Evolutionary conservation across 2,797 vertebrate genomes (phyloP), one percentile per base, ranked within the genome.

Genomic region (Epinephelus awoara): DNA sequence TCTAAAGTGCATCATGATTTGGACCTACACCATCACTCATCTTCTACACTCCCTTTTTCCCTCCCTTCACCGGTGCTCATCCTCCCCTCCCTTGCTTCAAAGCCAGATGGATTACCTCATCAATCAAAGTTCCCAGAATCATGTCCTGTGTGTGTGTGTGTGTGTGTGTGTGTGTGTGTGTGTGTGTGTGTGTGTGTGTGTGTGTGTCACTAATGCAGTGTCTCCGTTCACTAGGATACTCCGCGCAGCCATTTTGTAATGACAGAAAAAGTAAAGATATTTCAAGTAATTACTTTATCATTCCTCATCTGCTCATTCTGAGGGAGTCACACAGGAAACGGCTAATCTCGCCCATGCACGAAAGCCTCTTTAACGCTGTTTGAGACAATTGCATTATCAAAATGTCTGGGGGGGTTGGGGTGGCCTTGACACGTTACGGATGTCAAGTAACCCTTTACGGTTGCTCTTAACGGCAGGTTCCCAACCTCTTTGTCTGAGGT

Each of bases 21-120:
- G 87, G 75, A 81, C 63, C 57, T 23, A 73, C 84, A 80, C 85
- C 86, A 86, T 89, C 80, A 75, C 83, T 90, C 78, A 81, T 86
- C 82, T 85, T 84, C 67, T 42, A 72, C 80, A 79, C 77, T 80
- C 81, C 55, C 68, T 82, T 17, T 56, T 71, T 64, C 72, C 70
- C 73, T 77, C 68, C 67, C 81, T 77, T 61, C 21, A 3, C 40
- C 21, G 50, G 59, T 67, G 68, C 84, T 67, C 82, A 34, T 71
- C 72, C 73, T 83, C 59, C 75, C 83, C 85, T 88, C 83, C 79
- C 77, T 80, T n/a, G 78, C 87, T 71, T 80, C 76, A 40, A 72
- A 92, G 87, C 89, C 89, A 92, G 91, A 93, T 90, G 87, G 85
- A 92, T 92, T 91, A 91, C 91, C 88, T 94, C 89, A 94, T 92